phyloP scores from a whole-genome alignment of 2,888 invertebrate species.

The Mactromeris polynyma region DNA sequence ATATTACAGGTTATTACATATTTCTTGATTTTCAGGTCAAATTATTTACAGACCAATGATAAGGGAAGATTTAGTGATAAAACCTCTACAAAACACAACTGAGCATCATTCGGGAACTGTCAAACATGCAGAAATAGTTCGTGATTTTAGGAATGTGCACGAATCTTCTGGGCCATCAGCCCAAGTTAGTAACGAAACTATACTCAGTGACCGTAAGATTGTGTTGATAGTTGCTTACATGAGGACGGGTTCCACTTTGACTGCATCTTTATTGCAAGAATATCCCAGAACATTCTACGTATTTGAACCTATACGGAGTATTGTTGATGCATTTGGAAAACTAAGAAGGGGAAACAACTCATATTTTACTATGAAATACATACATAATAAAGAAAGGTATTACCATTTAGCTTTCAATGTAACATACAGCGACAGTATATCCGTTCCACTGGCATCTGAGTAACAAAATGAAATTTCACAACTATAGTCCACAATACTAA shows the following conservation, averaged over 20 bases:
- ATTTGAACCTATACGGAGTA: slow-evolving; percentile 50
- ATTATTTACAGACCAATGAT: background rate
- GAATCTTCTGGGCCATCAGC: slow-evolving; percentile 28
- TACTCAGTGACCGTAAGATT: slow-evolving; percentile 25
- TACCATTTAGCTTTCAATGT: too few species aligned
- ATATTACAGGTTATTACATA: background rate
- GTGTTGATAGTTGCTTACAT: slow-evolving; percentile 57
- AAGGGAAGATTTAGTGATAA: background rate
- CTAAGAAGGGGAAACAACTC: background rate
- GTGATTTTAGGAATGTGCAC: background rate
- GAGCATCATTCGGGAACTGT: background rate
- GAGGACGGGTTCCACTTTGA: slow-evolving; percentile 52
- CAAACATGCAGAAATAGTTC: background rate
- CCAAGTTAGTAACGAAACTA: background rate
- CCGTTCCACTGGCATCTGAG: too few species aligned
- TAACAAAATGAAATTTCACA: too few species aligned
- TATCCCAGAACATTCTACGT: slow-evolving; percentile 47
- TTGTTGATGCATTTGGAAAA: slow-evolving; percentile 10
- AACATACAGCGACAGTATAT: too few species aligned
- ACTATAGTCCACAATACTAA: too few species aligned
- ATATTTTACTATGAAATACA: slow-evolving; percentile 14
- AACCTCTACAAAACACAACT: background rate
- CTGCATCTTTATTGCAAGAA: slow-evolving; percentile 43
- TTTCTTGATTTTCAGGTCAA: background rate
- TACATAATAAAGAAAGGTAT: slow-evolving; percentile 6